Evolutionary conservation across 2,113 vertebrate genomes (phyloP), one percentile per base, ranked within the genome.

Genomic region (Megaleporinus macrocephalus): DNA sequence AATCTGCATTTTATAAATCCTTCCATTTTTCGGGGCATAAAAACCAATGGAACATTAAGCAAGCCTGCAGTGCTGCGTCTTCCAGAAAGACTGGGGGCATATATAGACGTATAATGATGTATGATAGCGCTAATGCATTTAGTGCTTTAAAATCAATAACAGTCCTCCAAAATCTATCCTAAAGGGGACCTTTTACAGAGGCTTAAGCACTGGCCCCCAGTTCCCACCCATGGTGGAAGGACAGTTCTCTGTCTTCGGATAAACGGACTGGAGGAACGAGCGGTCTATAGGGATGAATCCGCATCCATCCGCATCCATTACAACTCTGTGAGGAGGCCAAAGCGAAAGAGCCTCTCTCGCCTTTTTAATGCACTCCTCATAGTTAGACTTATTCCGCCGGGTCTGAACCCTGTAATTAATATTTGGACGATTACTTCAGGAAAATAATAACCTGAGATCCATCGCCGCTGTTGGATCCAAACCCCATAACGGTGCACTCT

Each of bases 211-310:
- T 86, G 87, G 81, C 88, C 88, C 41, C 72, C 79, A 83, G 78
- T 85, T 84, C 87, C 84, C 47, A 33, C 87, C 85, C 81, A 83
- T 88, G 88, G 90, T 87, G 89, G 89, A 90, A 88, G 86, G 86
- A 88, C 89, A 89, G 87, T 88, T 87, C 84, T 85, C 90, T 81
- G 87, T n/a, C 73, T 73, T 20, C 59, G 87, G 86, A 91, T 86
- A 91, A 84, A 91, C 90, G 88, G 87, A 90, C 86, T 72, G 88
- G 87, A 88, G 85, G 88, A 87, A 88, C 86, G 87, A 86, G 83
- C 82, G 82, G 85, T 83, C 80, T 69, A 85, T 84, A 27, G 82
- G 14, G 33, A 89, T 90, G 89, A 91, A 87, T 86, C n/a, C n/a
- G n/a, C n/a, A n/a, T n/a, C n/a, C 89, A 91, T 91, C 86, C 81